These are phyloP conservation scores for Dryobota labecula DNA, from an alignment of 2,888 invertebrate species.

Conservation along the genomic window DNA sequence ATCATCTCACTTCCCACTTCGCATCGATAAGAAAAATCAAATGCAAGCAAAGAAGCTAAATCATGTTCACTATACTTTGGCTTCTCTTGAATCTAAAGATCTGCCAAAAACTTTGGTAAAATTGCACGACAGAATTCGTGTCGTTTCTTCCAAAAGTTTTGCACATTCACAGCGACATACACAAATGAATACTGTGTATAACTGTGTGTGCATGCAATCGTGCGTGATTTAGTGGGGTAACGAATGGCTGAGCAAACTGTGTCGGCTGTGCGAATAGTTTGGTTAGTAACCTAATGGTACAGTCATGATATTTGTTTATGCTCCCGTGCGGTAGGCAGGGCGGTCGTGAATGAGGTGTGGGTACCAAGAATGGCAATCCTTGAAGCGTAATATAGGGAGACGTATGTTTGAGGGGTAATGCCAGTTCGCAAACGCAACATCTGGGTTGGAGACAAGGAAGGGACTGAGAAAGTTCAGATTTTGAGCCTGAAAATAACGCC, in stretches of 20 bases:
- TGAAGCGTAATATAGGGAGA: neutral
- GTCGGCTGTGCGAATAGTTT: conserved; percentile 54
- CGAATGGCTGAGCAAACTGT: conserved; percentile 54
- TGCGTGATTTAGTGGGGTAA: conserved; percentile 62
- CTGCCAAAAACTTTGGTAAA: neutral
- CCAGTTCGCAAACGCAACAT: neutral
- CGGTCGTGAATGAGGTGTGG: neutral
- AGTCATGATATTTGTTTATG: conserved; percentile 18
- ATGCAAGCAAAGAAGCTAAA: neutral
- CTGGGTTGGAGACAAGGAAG: neutral
- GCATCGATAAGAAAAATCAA: neutral
- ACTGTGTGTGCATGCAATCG: conserved; percentile 49
- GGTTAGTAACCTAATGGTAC: conserved; percentile 49
- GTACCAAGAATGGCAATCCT: neutral
- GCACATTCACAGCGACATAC: conserved; percentile 44
- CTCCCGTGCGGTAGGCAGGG: neutral
- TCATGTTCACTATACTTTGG: neutral
- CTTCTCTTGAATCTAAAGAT: neutral
- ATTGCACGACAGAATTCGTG: conserved; percentile 21
- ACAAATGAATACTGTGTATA: conserved; percentile 22
- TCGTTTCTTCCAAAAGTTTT: conserved; percentile 27
- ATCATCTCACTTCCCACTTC: neutral
- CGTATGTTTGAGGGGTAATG: neutral
- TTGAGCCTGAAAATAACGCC: neutral
- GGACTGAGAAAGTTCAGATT: neutral